Evolutionary conservation across 2,797 vertebrate species (phyloP), one percentile per base, ranked within the genome.

Genomic region (Enteromius radiatus): DNA sequence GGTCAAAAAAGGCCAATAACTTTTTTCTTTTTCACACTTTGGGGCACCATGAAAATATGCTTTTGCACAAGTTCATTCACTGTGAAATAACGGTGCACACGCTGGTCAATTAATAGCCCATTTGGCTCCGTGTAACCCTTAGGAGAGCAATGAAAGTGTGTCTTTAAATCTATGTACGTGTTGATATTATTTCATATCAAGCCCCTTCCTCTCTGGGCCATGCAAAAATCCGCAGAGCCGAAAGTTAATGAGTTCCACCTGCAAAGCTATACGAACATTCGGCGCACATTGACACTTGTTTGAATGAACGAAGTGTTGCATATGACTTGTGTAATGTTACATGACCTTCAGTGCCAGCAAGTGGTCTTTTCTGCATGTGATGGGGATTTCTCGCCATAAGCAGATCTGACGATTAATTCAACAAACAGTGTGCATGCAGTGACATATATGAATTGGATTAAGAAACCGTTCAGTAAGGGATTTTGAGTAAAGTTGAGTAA

Each of bases 191-290:
- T 84, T 82, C 43, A 85, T 86, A 86, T 86, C 80, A 82, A 31
- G 80, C 47, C 79, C 84, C 88, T 91, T 87, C 87, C 86, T 87
- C 84, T 84, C 87, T 91, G 93, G 92, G 68, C 79, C 63, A 31
- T 81, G 83, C 52, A 70, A 76, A 86, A 86, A 77, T 80, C 54
- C 28, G 21, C 91, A 90, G 92, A 92, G 91, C 91, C 89, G 89
- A 89, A 87, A 83, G 89, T 90, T 94, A 94, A 95, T 94, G 93
- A 93, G 93, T 94, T 92, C 93, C 94, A 95, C 95, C 94, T 95
- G 94, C 89, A 91, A 88, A 88, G 91, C 91, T 93, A 92, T 91
- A 92, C 86, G 90, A 93, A 93, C 87, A 92, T 92, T 91, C 92
- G 91, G 91, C 90, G 90, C 92, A 91, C 94, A 91, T 87, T 90